Evolutionary conservation across 2,888 invertebrate species (phyloP).

Genomic region (Callyntrura guangdongensis): DNA sequence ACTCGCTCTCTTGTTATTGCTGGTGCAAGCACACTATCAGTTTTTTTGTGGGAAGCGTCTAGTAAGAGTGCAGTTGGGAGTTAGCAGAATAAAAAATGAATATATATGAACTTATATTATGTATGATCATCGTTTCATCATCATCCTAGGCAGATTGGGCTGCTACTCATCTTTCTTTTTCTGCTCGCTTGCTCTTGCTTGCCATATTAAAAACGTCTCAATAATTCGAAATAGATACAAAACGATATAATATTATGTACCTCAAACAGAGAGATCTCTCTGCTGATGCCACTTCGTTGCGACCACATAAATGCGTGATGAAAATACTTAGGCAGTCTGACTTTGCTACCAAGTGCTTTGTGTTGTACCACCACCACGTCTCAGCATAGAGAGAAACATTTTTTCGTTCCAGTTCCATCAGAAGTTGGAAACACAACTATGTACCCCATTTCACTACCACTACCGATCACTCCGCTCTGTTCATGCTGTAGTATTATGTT

Average conservation of each 20-base stretch:
- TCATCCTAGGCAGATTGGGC: background rate
- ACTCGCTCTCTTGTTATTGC: slow-evolving; percentile 7
- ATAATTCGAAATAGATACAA: slow-evolving; percentile 40
- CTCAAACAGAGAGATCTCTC: background rate
- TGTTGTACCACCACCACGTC: background rate
- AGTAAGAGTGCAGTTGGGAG: background rate
- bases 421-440: background rate
- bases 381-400: slow-evolving; percentile 1
- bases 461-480: too few species aligned
- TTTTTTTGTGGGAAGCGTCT: background rate
- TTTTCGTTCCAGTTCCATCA: slow-evolving; percentile 29
- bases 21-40: background rate
- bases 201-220: slow-evolving; percentile 44
- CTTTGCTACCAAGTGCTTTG: too few species aligned
- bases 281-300: background rate
- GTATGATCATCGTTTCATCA: background rate
- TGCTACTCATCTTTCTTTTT: slow-evolving; percentile 50
- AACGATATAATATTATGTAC: slow-evolving; percentile 16
- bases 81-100: background rate
- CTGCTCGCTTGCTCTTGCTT: slow-evolving; percentile 25
- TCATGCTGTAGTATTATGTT: background rate
- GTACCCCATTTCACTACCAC: background rate
- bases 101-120: background rate
- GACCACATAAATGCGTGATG: background rate
- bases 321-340: background rate